These are phyloP conservation scores for Nothobranchius furzeri DNA, from an alignment of 2,113 vertebrate genomes.

Conservation along the genomic window DNA sequence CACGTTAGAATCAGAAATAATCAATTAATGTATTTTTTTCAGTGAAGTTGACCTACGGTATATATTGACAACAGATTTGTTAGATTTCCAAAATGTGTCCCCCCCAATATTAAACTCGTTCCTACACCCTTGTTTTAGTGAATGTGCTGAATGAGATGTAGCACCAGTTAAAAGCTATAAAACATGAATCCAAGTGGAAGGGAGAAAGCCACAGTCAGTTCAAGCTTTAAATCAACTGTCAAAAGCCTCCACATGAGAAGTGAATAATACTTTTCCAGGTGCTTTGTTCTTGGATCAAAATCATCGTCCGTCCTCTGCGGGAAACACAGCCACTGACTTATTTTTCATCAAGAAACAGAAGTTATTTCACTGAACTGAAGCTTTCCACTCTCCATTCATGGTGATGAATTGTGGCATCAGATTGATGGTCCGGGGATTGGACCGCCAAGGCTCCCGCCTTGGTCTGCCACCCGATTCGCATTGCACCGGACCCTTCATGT, in stretches of 20 bases:
- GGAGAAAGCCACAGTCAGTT: slow-evolving; percentile 2
- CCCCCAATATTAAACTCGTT: too few species aligned
- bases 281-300: slow-evolving; percentile 43
- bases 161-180: slow-evolving; percentile 5
- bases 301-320: slow-evolving; percentile 32
- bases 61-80: too few species aligned
- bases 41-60: too few species aligned
- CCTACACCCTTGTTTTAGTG: too few species aligned
- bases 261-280: slow-evolving; percentile 21
- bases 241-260: slow-evolving; percentile 23
- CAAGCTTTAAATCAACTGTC: slow-evolving; percentile 7
- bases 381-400: slow-evolving; percentile 50
- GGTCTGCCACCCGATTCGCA: too few species aligned
- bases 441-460: too few species aligned
- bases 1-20: too few species aligned
- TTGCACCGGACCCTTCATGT: too few species aligned
- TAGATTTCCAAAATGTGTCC: too few species aligned
- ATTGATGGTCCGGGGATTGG: too few species aligned
- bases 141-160: background rate
- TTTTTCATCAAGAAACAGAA: slow-evolving; percentile 54
- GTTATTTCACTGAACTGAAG: slow-evolving; percentile 45
- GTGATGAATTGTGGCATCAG: slow-evolving; percentile 58
- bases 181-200: background rate
- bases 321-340: slow-evolving; percentile 40
- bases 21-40: too few species aligned